Evolutionary conservation across 2,888 invertebrate species (phyloP), one percentile per base, ranked within the genome.

Genomic region (Onchidella celtica): DNA sequence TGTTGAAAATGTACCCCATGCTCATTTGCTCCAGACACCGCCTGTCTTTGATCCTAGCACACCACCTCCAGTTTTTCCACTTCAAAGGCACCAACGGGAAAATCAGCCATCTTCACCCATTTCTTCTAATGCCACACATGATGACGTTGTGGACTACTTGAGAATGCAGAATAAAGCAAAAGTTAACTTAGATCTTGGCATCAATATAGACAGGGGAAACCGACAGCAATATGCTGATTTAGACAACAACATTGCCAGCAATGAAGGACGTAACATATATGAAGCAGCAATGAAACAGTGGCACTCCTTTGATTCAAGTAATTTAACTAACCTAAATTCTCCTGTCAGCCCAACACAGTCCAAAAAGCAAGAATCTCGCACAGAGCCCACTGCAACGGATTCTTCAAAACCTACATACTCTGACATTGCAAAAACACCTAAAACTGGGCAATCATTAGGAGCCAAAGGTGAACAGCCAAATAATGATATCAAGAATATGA

Each of bases 371-470:
- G 36, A 36, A 36, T 29, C 27, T 21, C 4, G n/a, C 6, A n/a
- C 47, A 21, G 79, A 79, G 32, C 61, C 57, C 24, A 59, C 27
- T n/a, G 29, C 17, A 61, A 66, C 69, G 21, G 85, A 84, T 36
- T 61, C 83, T 2, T 59, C 82, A 6, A 91, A 90, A 82, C 89
- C 89, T 11, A 88, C 89, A 36, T 91, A 91, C 84, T 91, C 91
- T 59, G 91, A 91, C 68, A 89, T 91, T 29, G 90, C 91, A 24
- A 90, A 90, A 79, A 86, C 88, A 21, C 82, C 87, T 63, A 88
- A 88, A 79, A 79, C 80, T 57, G 89, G 84, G 78, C 85, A 85
- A 11, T 27, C 40, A 36, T 34, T 74, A 32, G 55, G 55, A 38
- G 73, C 57, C 6, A 76, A 59, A 68, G 27, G 17, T 21, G 78